Percentiles rank a stretch among this genome's conserved stretches.
Conservation (phyloP, 2,888 invertebrate species). For the Noctua comes region DNA sequence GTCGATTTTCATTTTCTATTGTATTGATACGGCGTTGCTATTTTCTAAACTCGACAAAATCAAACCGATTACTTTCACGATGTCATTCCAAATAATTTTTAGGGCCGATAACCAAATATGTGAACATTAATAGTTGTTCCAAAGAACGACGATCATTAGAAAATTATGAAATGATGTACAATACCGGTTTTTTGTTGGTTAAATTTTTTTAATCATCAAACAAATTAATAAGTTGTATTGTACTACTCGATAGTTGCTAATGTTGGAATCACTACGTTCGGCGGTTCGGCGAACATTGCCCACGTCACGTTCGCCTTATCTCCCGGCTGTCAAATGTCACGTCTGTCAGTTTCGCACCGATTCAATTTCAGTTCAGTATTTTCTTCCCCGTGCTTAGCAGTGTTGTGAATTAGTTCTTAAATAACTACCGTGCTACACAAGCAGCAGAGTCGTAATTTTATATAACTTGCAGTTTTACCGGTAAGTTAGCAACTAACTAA, state of each 20-base stretch:
- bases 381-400: not conserved
- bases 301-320: conserved; percentile 22
- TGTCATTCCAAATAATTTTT: not conserved
- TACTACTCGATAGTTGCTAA: not conserved
- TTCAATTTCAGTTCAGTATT: conserved; percentile 23
- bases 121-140: not conserved
- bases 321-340: conserved; percentile 25
- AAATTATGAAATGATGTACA: not conserved
- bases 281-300: not conserved
- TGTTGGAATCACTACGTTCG: conserved; percentile 5
- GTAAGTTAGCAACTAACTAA: conserved; percentile 17
- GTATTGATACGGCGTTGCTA: not conserved
- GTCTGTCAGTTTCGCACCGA: conserved; percentile 6
- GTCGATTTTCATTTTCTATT: not conserved
- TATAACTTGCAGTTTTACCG: not conserved
- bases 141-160: not conserved
- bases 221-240: too few relatives aligned
- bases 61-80: not conserved
- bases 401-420: conserved; percentile 27
- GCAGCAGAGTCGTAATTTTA: not conserved
- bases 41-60: not conserved
- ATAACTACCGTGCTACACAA: conserved; percentile 11
- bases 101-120: not conserved
- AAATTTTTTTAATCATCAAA: not conserved
- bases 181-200: too few relatives aligned